phyloP scores from a whole-genome alignment of 2,888 invertebrate genomes.

The Mimas tiliae region DNA sequence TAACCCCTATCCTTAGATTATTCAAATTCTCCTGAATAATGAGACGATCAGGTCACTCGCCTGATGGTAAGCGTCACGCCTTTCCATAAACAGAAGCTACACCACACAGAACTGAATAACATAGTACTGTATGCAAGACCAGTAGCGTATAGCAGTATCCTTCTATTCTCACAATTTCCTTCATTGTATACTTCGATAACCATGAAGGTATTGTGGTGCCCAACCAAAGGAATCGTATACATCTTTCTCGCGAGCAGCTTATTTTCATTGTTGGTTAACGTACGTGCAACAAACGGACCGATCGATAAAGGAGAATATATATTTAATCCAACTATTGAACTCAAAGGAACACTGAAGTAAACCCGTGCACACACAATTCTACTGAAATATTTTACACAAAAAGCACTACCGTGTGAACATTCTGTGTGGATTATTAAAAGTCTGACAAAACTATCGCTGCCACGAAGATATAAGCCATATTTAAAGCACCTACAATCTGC shows the following conservation, averaged over 20 bases:
- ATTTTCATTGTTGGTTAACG: slow-evolving; percentile 18
- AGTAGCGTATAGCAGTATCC: too few species aligned
- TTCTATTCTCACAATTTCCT: not conserved
- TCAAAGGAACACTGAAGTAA: slow-evolving; percentile 25
- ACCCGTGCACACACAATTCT: not conserved
- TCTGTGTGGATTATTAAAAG: not conserved
- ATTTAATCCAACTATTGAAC: slow-evolving; percentile 33
- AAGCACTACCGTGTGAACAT: not conserved
- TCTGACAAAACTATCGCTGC: slow-evolving; percentile 32
- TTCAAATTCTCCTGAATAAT: too few species aligned
- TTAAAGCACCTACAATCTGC: slow-evolving; percentile 75
- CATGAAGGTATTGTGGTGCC: slow-evolving; percentile 10
- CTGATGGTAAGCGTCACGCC: too few species aligned
- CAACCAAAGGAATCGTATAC: slow-evolving; percentile 14
- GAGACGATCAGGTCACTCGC: too few species aligned
- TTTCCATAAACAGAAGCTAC: too few species aligned
- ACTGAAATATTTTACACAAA: not conserved
- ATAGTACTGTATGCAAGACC: too few species aligned
- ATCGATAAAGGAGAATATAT: slow-evolving; percentile 21
- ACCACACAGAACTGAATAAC: too few species aligned
- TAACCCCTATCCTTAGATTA: too few species aligned
- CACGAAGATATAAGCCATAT: slow-evolving; percentile 36
- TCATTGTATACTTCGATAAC: slow-evolving; percentile 30
- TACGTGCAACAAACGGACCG: slow-evolving; percentile 18
- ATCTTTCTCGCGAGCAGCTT: slow-evolving; percentile 11